Base-by-base conservation (phyloP, 2,888 invertebrate species). In the Cotesia congregata region DNA sequence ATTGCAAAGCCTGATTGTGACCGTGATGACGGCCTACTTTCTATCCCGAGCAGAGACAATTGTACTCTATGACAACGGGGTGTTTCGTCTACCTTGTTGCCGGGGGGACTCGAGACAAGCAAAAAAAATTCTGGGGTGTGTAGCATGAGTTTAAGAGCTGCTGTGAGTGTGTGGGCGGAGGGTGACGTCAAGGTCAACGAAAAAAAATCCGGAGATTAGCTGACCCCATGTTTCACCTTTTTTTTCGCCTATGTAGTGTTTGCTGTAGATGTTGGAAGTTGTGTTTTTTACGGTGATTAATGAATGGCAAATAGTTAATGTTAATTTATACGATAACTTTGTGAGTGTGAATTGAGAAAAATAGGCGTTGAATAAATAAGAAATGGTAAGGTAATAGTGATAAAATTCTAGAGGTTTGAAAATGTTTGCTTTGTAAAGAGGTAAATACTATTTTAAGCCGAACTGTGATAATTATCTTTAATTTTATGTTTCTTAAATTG, bases 1-100 rank as follows among this genome's bases (percentile, higher is more conserved):
- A 82, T 81, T 79, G 83, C 80, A 81, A 79, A 76, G 80, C 78
- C 78, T 80, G 82, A 83, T 83, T 81, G 83, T 75, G 68, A 71
- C 75, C 79, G 82, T 81, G 84, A 77, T 82, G 84, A 77, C 84
- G 86, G 85, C 87, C 87, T 87, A 87, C 83, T 86, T 87, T 77
- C 81, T 82, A 30, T 30, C 30, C 30, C 30, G 3, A 30, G 30
- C 30, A 30, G 82, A 83, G 83, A 86, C 84, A 86, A 85, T 86
- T 83, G 83, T 81, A 80, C 12, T 50, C 82, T 82, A 84, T 83
- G 81, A 81, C 78, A 77, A 78, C 67, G 75, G 79, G 70, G 67
- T 75, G 72, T 77, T 75, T 65, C 72, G 62, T 62, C 74, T 75
- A 62, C 64, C 60, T 72, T 68, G 69, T 75, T 77, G 72, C 75